These are phyloP conservation scores for Aphodius sticticus DNA, from an alignment of 2,888 invertebrate species.

Conservation along the genomic window DNA sequence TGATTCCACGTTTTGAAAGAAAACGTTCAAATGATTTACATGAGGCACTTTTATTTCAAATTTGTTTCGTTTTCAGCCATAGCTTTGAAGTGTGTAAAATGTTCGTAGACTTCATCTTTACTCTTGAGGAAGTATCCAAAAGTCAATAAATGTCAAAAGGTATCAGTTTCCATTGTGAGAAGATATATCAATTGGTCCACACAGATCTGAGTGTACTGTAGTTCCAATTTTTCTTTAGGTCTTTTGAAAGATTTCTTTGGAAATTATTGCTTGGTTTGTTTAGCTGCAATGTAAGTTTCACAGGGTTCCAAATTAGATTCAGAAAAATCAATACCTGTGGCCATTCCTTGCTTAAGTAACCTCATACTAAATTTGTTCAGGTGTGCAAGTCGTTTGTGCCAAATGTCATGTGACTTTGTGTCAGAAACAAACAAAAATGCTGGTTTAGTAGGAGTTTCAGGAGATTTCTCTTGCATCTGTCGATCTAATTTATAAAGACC, in stretches of 20 bases:
- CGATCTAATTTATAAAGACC: too few species aligned
- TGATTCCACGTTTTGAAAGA: conserved; percentile 8
- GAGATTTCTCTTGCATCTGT: too few species aligned
- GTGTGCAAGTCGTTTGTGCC: too few species aligned
- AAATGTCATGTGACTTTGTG: too few species aligned
- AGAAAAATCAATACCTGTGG: conserved; percentile 15
- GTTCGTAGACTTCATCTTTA: not conserved
- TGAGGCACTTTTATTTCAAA: not conserved
- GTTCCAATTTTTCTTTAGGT: conserved; percentile 30
- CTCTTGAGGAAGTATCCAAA: conserved; percentile 1
- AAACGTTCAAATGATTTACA: not conserved
- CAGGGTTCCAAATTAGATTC: conserved; percentile 12
- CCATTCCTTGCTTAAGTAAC: conserved; percentile 12
- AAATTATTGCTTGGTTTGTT: conserved; percentile 29
- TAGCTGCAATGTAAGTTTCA: conserved; percentile 30
- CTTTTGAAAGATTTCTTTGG: conserved; percentile 10
- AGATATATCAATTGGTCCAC: conserved; percentile 19
- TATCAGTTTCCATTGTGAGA: not conserved
- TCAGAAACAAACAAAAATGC: too few species aligned
- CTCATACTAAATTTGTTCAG: not conserved
- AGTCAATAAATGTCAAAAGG: not conserved
- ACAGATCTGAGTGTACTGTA: conserved; percentile 35
- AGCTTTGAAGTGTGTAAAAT: not conserved
- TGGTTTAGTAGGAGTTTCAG: too few species aligned
- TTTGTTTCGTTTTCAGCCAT: conserved; percentile 8